phyloP scores from a whole-genome alignment of 1,140 invertebrate species.

The Drosophila littoralis region DNA sequence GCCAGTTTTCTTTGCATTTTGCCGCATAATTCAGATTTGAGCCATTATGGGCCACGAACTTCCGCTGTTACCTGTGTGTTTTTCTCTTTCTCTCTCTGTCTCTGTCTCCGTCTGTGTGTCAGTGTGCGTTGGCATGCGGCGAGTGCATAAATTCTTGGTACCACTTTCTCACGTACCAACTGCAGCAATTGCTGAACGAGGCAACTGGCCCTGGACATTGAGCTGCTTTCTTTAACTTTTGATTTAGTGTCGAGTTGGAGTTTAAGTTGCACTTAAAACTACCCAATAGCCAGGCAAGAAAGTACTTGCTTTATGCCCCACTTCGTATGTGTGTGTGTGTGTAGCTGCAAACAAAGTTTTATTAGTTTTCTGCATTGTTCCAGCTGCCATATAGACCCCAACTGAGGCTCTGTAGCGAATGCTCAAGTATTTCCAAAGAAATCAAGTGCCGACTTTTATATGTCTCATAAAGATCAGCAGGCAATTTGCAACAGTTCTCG shows the following conservation, averaged over 20 bases:
- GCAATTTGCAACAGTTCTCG: conserved; percentile 14
- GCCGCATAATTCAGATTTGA: conserved; percentile 78
- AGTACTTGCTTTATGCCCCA: conserved; percentile 19
- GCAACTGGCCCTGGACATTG: conserved; percentile 45
- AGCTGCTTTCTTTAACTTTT: conserved; percentile 62
- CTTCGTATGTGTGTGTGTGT: conserved; percentile 7
- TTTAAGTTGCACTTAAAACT: conserved; percentile 45
- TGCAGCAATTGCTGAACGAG: conserved; percentile 32
- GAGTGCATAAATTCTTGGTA: conserved; percentile 70
- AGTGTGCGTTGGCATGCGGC: conserved; percentile 43
- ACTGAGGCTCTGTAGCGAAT: conserved; percentile 6
- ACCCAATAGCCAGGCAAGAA: conserved; percentile 6
- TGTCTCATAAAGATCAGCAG: conserved; percentile 39
- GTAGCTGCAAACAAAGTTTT: conserved; percentile 49
- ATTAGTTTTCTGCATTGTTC: conserved; percentile 61
- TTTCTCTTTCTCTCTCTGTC: background rate
- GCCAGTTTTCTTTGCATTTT: conserved; percentile 39
- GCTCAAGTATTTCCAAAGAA: conserved; percentile 52
- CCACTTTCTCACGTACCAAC: conserved; percentile 57
- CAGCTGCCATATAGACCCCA: conserved; percentile 19
- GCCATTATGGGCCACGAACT: conserved; percentile 72
- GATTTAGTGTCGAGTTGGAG: conserved; percentile 60
- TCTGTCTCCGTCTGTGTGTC: conserved; percentile 8
- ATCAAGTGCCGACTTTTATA: conserved; percentile 39
- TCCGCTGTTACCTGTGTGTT: conserved; percentile 44